Base-by-base conservation (phyloP, 2,797 vertebrate species). In the Phaenicophaeus curvirostris region DNA sequence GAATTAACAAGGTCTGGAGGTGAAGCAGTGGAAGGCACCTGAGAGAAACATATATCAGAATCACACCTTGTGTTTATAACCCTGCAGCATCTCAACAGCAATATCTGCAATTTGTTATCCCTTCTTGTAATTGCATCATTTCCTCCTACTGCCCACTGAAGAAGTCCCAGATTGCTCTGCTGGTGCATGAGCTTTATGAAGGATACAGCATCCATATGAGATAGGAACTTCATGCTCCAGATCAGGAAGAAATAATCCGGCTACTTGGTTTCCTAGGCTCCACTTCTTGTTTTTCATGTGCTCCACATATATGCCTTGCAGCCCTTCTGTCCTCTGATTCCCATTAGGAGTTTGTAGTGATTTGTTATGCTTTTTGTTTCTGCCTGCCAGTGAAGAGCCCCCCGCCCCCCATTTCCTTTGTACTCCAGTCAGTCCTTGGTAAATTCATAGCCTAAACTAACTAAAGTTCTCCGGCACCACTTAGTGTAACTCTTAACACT, bases 341-440 rank as follows among this genome's bases (percentile, higher is more conserved):
- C 41, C 66, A 58, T 42, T 67, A 77, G 73, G 41, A 85, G 19
- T 74, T 85, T 83, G 50, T 67, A 77, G 61, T 54, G 67, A 88
- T 95, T 93, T 82, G 59, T 96, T 93, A 61, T 0, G 8, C 44
- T 89, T 90, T 91, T 95, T 88, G 74, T 91, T 91, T 85, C 77
- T 61, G 27, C 6, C 35, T 61, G 57, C 59, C 72, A 79, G 44
- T 57, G 67, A 85, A 78, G 69, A 93, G 33, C 51, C 21, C 33
- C 50, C 5, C 7, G 7, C 25, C 51, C 51, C 33, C 21, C 46
- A 30, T 46, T 55, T 65, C 59, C 57, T 94, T 87, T 95, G 75
- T 95, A 65, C 51, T 74, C 21, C 54, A 87, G 57, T 87, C 79
- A 92, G 37, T 65, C 42, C 62, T 68, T 0, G 0, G 73, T 58